Evolutionary conservation across 1,140 invertebrate genomes (phyloP), one percentile per base, ranked within the genome.

Genomic region (Diorhabda carinulata): DNA sequence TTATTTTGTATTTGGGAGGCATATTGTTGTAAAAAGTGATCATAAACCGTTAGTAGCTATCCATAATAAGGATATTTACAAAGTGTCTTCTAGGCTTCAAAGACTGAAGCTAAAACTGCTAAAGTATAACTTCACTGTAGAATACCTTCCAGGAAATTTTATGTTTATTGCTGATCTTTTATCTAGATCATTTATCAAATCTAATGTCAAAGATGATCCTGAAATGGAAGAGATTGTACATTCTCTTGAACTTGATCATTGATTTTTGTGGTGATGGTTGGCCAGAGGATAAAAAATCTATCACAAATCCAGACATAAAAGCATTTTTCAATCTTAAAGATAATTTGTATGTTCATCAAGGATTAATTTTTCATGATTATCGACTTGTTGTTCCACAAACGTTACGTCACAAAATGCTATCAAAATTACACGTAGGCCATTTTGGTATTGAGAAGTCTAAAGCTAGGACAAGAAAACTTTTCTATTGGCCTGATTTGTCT

Each of bases 401-500:
- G 40, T 58, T 64, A 9, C 52, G 72, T 25, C 25, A 9, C 40
- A 44, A 66, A 47, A 71, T 68, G 60, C 25, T 74, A 9, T 59
- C 64, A 61, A 56, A 57, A 41, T 25, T 74, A 10, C 74, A 72
- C 69, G 61, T 69, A 67, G 66, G 62, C 4, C 67, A 75, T 69
- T 59, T 70, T 52, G 70, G 70, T 8, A 70, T 75, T 56, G 68
- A 25, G 4, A 73, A 72, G 57, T 10, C 43, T 42, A 73, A 61
- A 63, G 72, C 70, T 57, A 67, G 69, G 59, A 7, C 63, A 67
- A 66, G 25, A 25, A 25, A 25, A 25, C 25, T 25, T 25, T 25
- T 25, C 25, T 25, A 25, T 25, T 67, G 81, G 82, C 82, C 10
- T 73, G 73, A n/a, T n/a, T 81, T 84, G 67, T 73, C 70, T 44